Base-by-base conservation (phyloP, 2,888 invertebrate genomes). In the Scaeva pyrastri region DNA sequence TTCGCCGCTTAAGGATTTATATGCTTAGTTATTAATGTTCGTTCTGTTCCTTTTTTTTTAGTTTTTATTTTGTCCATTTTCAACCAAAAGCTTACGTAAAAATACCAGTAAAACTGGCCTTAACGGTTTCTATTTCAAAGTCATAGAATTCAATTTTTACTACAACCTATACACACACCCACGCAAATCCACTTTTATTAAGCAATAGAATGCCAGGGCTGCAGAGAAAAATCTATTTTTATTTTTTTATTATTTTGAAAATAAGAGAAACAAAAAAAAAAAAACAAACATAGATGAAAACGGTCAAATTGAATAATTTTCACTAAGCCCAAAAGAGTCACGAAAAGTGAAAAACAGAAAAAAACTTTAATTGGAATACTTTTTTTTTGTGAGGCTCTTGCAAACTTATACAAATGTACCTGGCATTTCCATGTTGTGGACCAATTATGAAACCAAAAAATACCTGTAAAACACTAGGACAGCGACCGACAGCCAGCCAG, bases 401-500 rank as follows among this genome's bases (percentile, higher is more conserved):
- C 21, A 16, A 41, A 52, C 41, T 52, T 52, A 56, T 31, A 23
- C 23, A 41, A 48, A 76, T 52, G 48, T 56, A 56, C 31, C 72
- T 68, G 19, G 52, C 31, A 50, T 70, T 66, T 45, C 19, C 45
- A 66, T 19, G 48, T 48, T 60, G 62, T 36, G 21, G 31, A 71
- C 70, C 70, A 82, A 81, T 81, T 81, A 81, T 76, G 81, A 58
- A 71, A 77, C 72, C 71, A 50, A 72, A 70, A 66, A 76, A 58
- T 74, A 31, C 68, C 55, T 66, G 21, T 64, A 64, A 71, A 71
- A 39, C 21, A 19, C 56, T 1, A 31, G 31, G 31, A 5, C 31
- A n/a, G n/a, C n/a, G n/a, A n/a, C n/a, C n/a, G n/a, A n/a, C 31
- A 31, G 31, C 31, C 3, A 7, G 64, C n/a, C n/a, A n/a, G n/a